A percentile compares a stretch with the other conserved stretches of the same genome.
Conservation (phyloP, 2,113 vertebrate genomes). For the Phalacrocorax pelagicus region DNA sequence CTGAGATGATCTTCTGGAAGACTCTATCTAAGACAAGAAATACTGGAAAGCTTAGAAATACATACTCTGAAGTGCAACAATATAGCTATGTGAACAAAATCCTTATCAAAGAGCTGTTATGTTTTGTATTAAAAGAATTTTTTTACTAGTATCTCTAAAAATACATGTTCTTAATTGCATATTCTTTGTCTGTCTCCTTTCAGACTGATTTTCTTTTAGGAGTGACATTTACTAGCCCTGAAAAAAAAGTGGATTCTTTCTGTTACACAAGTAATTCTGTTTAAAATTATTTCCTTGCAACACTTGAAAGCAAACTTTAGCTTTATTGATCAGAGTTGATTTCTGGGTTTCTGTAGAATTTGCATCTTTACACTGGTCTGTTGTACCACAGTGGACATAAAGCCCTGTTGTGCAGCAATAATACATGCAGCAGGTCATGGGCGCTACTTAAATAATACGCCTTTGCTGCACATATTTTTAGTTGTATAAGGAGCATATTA, state of each 20-base stretch:
- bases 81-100: background rate
- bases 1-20: background rate
- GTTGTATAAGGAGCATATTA: background rate
- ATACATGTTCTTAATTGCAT: background rate
- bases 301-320: background rate
- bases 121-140: background rate
- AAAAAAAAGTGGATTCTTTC: background rate
- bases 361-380: background rate
- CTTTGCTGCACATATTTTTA: background rate
- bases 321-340: background rate
- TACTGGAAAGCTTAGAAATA: background rate
- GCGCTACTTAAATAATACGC: background rate
- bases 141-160: background rate
- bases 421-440: background rate
- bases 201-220: constrained; percentile 3
- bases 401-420: background rate
- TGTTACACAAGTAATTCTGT: background rate
- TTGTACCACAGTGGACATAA: background rate
- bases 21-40: background rate
- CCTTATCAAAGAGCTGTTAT: background rate
- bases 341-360: background rate
- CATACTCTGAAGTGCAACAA: rapidly evolving
- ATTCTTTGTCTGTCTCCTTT: background rate
- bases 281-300: background rate
- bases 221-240: background rate